These are phyloP conservation scores for Hylaea fasciaria DNA, from an alignment of 2,888 invertebrate species.

Conservation along the genomic window DNA sequence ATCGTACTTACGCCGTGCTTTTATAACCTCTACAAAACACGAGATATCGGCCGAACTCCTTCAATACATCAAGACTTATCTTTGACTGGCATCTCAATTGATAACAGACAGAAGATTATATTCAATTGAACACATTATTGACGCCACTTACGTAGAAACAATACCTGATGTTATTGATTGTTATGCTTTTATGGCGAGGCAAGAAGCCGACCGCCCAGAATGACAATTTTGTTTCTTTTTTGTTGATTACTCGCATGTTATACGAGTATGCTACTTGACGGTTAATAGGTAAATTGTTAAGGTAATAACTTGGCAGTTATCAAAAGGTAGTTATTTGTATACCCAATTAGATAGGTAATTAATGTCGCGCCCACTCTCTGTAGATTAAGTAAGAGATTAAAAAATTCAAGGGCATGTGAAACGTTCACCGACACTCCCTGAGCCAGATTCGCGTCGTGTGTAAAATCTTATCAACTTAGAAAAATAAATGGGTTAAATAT, in stretches of 20 bases:
- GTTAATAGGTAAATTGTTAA: not conserved
- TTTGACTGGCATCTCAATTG: slow-evolving; percentile 54
- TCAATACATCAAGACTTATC: slow-evolving; percentile 65
- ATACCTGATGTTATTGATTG: slow-evolving; percentile 6
- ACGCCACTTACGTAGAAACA: slow-evolving; percentile 32
- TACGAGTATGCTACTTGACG: too few relatives aligned
- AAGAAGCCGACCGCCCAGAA: too few relatives aligned
- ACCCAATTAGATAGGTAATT: not conserved
- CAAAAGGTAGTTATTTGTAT: not conserved
- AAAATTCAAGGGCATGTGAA: not conserved
- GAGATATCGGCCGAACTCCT: slow-evolving; percentile 50
- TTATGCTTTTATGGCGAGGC: slow-evolving; percentile 1
- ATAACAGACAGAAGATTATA: slow-evolving; percentile 47
- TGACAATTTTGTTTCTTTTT: too few relatives aligned
- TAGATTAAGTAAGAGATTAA: not conserved
- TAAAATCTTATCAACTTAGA: too few relatives aligned
- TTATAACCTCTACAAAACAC: slow-evolving; percentile 47
- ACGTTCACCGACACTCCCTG: too few relatives aligned
- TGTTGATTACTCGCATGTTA: too few relatives aligned
- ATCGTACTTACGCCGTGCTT: slow-evolving; percentile 1
- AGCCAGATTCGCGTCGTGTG: too few relatives aligned
- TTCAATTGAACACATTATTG: slow-evolving; percentile 29
- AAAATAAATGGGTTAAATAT: too few relatives aligned
- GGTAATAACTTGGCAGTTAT: not conserved
- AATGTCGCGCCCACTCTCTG: not conserved